A percentile compares a stretch with the other conserved stretches of the same genome.
These are phyloP conservation scores for Tetragonisca angustula DNA, from an alignment of 2,888 invertebrate genomes.

Conservation along the genomic window DNA sequence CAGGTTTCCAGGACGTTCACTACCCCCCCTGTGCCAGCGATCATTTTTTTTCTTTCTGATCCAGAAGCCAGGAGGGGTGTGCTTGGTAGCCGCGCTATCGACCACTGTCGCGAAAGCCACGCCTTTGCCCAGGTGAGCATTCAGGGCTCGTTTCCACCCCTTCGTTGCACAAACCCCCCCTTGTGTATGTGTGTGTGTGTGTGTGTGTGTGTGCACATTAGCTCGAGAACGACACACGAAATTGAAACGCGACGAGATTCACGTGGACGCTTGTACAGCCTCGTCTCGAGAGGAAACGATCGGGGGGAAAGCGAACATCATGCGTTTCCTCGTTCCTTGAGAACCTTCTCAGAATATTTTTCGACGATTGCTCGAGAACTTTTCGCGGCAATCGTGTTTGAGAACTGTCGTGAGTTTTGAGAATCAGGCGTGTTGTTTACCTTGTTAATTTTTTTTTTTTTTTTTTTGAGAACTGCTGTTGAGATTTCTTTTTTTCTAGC, in stretches of 20 bases:
- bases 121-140: constrained; percentile 83
- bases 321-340: neutral
- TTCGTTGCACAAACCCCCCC: constrained; percentile 40
- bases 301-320: no score
- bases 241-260: constrained; percentile 10
- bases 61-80: constrained; percentile 52
- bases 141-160: constrained; percentile 70
- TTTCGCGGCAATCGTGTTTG: no score
- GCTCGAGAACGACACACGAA: neutral
- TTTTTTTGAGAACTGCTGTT: no score
- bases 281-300: constrained; percentile 16
- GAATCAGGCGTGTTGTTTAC: neutral
- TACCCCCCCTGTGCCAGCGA: constrained; percentile 12
- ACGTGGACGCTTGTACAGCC: neutral
- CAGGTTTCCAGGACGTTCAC: constrained; percentile 42
- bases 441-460: no score
- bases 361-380: neutral
- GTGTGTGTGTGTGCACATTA: neutral
- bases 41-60: constrained; percentile 23
- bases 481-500: no score
- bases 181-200: no score
- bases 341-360: no score
- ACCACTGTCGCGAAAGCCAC: constrained; percentile 81
- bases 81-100: constrained; percentile 76
- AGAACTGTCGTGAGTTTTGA: neutral